Base-by-base conservation (phyloP, 2,888 invertebrate species). In the Drosophila anomalata region DNA sequence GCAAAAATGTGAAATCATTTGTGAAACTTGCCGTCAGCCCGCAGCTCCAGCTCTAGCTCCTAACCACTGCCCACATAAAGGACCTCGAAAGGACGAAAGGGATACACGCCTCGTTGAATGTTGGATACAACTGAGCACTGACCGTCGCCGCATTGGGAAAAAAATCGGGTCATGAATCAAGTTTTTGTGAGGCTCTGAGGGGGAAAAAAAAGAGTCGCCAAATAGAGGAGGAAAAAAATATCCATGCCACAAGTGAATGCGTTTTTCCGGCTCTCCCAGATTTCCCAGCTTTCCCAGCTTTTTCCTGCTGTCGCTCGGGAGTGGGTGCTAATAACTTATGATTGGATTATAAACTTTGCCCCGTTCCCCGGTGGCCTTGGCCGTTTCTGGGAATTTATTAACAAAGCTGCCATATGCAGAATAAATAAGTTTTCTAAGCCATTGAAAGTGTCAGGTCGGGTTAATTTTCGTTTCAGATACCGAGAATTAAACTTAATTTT, bases 1-100 rank as follows among this genome's bases (percentile, higher is more conserved):
- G 88, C 86, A 85, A 88, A 85, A 86, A 87, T 85, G 85, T 85
- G 85, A 87, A 87, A 86, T 85, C 85, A 85, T 88, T 85, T 85
- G 85, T 85, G 88, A 85, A 85, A 86, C 76, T 85, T 69, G 85
- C 79, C 56, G 74, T 77, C 81, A 73, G 54, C 57, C 63, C 76
- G 66, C 84, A 41, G 17, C 53, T 26, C 6, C 26, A 26, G 26
- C 26, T 29, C 29, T 8, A 29, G 29, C 29, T 29, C 29, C 44
- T 48, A 41, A 8, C 61, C 66, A 59, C 60, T 17, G 36, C n/a
- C 36, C 36, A 36, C 14, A 36, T 14, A 47, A 65, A 42, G 39
- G 31, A 56, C 51, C 46, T 33, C 51, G 69, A 76, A 74, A 51
- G 77, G 77, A 67, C 41, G 41, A 62, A 73, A 71, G 42, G 70